These are phyloP conservation scores for Crossocerus cetratus DNA, from an alignment of 2,888 invertebrate genomes.

Conservation along the genomic window DNA sequence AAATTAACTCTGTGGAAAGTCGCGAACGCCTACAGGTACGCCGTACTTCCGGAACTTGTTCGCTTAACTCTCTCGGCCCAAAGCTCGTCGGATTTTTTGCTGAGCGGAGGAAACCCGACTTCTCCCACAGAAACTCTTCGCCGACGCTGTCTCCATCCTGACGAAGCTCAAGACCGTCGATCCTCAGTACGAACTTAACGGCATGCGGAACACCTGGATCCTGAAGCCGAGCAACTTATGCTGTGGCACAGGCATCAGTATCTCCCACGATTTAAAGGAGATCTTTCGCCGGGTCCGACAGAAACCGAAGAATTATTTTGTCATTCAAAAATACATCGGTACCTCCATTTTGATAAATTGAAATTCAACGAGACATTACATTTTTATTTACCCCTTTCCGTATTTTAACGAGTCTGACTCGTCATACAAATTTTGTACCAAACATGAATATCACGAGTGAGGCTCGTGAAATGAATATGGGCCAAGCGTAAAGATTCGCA, in stretches of 20 bases:
- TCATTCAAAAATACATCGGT: constrained; percentile 96
- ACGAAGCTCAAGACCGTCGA: constrained; percentile 64
- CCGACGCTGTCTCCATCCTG: constrained; percentile 38
- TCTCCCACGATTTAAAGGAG: constrained; percentile 86
- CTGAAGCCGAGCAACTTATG: constrained; percentile 91
- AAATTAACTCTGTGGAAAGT: constrained; percentile 24
- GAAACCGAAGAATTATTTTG: constrained; percentile 82
- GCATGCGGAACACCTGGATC: constrained; percentile 92
- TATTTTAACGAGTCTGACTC: constrained; percentile 11
- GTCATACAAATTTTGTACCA: background rate
- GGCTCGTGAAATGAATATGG: constrained; percentile 8
- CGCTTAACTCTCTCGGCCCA: background rate
- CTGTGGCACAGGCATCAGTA: constrained; percentile 89
- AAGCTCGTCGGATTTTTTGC: background rate
- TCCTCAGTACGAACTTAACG: constrained; percentile 80
- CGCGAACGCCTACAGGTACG: constrained; percentile 20
- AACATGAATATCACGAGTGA: constrained; percentile 6
- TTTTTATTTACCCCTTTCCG: too few species aligned
- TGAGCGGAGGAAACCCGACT: background rate
- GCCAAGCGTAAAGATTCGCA: too few species aligned
- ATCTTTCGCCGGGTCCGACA: constrained; percentile 82
- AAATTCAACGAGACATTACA: background rate
- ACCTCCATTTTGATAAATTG: constrained; percentile 29
- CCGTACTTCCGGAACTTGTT: background rate
- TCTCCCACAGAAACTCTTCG: constrained; percentile 44